Evolutionary conservation across 2,888 invertebrate species (phyloP).

Genomic region (Amphipyra tragopoginis): DNA sequence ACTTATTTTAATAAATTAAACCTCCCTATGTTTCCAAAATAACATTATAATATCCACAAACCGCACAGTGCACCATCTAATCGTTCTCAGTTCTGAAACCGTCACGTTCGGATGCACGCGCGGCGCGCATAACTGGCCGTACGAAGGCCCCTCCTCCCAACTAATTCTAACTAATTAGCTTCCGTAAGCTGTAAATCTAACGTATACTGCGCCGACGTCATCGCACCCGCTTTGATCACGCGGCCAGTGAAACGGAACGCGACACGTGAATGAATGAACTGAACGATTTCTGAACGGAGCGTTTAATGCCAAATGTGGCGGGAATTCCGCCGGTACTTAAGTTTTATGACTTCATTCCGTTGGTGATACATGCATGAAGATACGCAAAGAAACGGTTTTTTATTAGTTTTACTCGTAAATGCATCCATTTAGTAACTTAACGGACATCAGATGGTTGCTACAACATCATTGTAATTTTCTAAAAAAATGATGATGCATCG

Average conservation of each 20-base stretch:
- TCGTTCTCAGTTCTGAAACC: slow-evolving; percentile 65
- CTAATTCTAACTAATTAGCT: slow-evolving; percentile 80
- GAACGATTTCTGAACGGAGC: slow-evolving; percentile 82
- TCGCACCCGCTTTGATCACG: slow-evolving; percentile 85
- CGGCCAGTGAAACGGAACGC: slow-evolving; percentile 81
- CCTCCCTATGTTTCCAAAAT: too few species aligned
- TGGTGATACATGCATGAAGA: slow-evolving; percentile 33
- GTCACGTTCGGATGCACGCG: slow-evolving; percentile 76
- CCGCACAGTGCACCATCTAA: slow-evolving; percentile 57
- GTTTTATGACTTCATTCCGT: slow-evolving; percentile 62
- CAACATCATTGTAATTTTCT: too few species aligned
- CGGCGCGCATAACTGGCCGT: slow-evolving; percentile 74
- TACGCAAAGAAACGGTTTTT: slow-evolving; percentile 19
- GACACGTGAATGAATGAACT: slow-evolving; percentile 67
- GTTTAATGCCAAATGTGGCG: slow-evolving; percentile 84
- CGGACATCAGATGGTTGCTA: too few species aligned
- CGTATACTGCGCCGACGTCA: slow-evolving; percentile 78
- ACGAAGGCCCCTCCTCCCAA: slow-evolving; percentile 72
- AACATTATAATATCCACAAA: too few species aligned
- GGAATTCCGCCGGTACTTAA: slow-evolving; percentile 65
- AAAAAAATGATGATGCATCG: too few species aligned
- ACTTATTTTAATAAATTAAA: too few species aligned
- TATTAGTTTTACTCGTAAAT: slow-evolving; percentile 6
- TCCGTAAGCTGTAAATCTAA: slow-evolving; percentile 87
- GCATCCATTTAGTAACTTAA: too few species aligned